These are phyloP conservation scores for Serinus canaria DNA, from an alignment of 2,113 vertebrate genomes.

Conservation along the genomic window DNA sequence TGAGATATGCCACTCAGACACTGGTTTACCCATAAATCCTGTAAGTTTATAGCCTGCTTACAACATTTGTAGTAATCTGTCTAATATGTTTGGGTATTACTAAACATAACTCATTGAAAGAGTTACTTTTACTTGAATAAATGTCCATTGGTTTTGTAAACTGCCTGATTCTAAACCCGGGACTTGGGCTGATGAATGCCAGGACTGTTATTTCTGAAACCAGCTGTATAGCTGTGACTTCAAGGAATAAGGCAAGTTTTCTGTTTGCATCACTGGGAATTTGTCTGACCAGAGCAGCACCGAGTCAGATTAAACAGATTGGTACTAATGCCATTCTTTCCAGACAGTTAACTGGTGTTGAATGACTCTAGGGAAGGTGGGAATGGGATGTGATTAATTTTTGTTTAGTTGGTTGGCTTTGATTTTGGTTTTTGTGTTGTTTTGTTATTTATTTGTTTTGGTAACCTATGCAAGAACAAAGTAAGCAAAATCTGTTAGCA, in stretches of 20 bases:
- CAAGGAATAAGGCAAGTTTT: neutral
- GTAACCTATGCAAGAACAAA: neutral
- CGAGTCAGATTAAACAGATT: neutral
- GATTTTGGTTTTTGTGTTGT: neutral
- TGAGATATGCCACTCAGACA: slow-evolving; percentile 58
- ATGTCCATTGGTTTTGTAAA: slow-evolving; percentile 49
- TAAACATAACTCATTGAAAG: slow-evolving; percentile 48
- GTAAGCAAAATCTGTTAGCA: neutral
- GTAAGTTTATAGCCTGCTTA: slow-evolving; percentile 51
- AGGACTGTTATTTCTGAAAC: neutral
- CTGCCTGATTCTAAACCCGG: neutral
- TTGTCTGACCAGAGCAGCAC: neutral
- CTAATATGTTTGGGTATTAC: slow-evolving; percentile 45
- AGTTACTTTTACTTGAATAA: slow-evolving; percentile 67
- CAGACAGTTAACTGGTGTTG: neutral
- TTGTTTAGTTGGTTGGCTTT: neutral
- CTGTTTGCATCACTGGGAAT: neutral
- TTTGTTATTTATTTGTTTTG: neutral
- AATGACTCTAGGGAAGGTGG: neutral
- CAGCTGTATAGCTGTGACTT: neutral
- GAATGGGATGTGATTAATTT: neutral
- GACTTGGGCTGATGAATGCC: neutral
- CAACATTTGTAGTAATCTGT: slow-evolving; percentile 60
- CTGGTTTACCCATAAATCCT: slow-evolving; percentile 54
- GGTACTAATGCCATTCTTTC: neutral